Base-by-base conservation (phyloP, 2,888 invertebrate species). In the Xanthorhoe designata region DNA sequence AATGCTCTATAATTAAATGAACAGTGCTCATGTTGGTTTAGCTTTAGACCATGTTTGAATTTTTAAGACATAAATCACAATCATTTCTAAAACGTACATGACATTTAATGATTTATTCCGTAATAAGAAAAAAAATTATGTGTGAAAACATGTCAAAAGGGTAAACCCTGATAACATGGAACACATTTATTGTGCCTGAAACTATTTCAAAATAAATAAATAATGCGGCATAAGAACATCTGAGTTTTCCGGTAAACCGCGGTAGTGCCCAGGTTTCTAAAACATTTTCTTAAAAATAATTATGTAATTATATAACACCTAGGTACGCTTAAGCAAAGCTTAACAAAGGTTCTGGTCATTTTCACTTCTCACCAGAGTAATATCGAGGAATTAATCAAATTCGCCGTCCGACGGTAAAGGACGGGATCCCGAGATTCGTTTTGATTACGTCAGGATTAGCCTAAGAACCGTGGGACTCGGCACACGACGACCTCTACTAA, bases 391-490 rank as follows among this genome's bases (percentile, higher is more conserved):
- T 70, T 71, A 72, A 74, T 73, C 71, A 74, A 69, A 63, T 70
- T 61, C 56, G 49, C 65, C 49, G 55, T 68, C 62, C 52, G 47
- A 17, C 55, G 63, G 61, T 52, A 66, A 69, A 79, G 77, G 78
- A 71, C 78, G 76, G 81, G 74, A 68, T 64, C 68, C 75, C 73
- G 83, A 84, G 90, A 87, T 88, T 89, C 84, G 81, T 89, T 90
- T 86, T 89, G 89, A 91, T 90, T 90, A 89, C 85, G 80, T 72
- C 68, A 71, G 87, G 89, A 89, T 91, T 89, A 88, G 74, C 66
- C 70, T 88, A 86, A 91, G 89, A 72, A 74, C 77, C 85, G 84
- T 87, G 86, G 78, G 86, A 87, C 62, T 60, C 64, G 55, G 68
- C 82, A 78, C 75, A 73, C 78, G 81, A 74, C 76, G 80, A 76